Evolutionary conservation across 2,888 invertebrate genomes (phyloP).

Genomic region (Cremastobaeus sp.): DNA sequence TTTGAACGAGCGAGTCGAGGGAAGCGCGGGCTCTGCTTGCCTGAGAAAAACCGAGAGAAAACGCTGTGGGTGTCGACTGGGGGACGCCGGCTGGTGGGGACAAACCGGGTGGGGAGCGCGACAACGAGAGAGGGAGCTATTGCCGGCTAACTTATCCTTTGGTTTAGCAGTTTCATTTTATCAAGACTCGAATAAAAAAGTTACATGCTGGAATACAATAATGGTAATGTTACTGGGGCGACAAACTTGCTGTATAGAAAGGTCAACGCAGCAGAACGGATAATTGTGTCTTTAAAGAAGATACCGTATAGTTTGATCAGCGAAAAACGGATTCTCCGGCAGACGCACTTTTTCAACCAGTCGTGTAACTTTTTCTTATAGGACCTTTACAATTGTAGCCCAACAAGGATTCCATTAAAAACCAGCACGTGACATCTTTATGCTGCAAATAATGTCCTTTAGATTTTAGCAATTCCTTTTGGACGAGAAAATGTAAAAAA

Average conservation of each 20-base stretch:
- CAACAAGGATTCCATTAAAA: too few relatives aligned
- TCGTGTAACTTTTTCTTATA: too few relatives aligned
- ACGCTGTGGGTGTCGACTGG: conserved; percentile 60
- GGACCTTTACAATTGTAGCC: too few relatives aligned
- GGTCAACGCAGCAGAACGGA: conserved; percentile 38
- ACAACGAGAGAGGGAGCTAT: conserved; percentile 38
- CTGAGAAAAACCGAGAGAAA: conserved; percentile 68
- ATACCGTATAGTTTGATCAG: conserved; percentile 31
- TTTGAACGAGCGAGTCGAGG: conserved; percentile 68
- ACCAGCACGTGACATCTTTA: too few relatives aligned
- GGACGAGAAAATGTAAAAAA: too few relatives aligned
- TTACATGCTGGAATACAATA: conserved; percentile 50
- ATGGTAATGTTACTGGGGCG: conserved; percentile 55
- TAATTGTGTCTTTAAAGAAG: conserved; percentile 29
- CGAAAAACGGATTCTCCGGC: too few relatives aligned
- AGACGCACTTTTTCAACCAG: too few relatives aligned
- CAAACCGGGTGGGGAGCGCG: background rate
- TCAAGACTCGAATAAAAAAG: conserved; percentile 58
- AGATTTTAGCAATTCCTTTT: too few relatives aligned
- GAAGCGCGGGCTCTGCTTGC: conserved; percentile 60
- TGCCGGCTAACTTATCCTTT: conserved; percentile 35
- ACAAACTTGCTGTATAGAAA: conserved; percentile 48
- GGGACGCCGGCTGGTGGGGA: conserved; percentile 19
- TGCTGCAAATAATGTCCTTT: too few relatives aligned
- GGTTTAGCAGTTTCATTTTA: conserved; percentile 54